Evolutionary conservation across 1,140 invertebrate genomes (phyloP).

Genomic region (Apis dorsata): DNA sequence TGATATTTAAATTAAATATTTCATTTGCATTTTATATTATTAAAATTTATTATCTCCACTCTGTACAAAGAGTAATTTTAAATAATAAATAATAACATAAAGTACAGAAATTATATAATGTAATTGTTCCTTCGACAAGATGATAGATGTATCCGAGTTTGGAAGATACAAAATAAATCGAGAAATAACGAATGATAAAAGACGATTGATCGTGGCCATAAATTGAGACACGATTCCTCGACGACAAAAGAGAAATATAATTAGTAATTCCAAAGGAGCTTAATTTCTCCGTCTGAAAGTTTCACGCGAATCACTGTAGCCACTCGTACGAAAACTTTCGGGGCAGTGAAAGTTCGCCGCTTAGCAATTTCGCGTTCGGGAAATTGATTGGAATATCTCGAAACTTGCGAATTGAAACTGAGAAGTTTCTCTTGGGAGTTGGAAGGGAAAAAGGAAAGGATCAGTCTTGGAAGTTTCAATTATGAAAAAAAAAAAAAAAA

Average conservation of each 20-base stretch:
- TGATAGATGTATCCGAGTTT: neutral
- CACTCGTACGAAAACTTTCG: constrained; percentile 20
- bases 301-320: neutral
- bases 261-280: constrained; percentile 16
- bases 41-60: too few species aligned
- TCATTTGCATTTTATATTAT: too few species aligned
- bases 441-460: too few species aligned
- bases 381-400: constrained; percentile 49
- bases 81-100: too few species aligned
- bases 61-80: too few species aligned
- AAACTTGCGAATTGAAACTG: constrained; percentile 20
- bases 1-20: too few species aligned
- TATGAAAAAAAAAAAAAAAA: constrained; percentile 1
- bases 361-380: constrained; percentile 36
- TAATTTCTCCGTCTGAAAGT: constrained; percentile 26
- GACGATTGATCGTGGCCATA: neutral
- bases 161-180: neutral
- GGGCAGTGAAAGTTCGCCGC: constrained; percentile 33
- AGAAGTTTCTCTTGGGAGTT: neutral
- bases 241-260: constrained; percentile 2
- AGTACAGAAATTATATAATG: too few species aligned
- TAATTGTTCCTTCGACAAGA: too few species aligned
- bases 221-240: neutral
- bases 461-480: neutral
- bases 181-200: too few species aligned